Percentiles rank a stretch among this genome's conserved stretches.
These are phyloP conservation scores for Cephus pygmeus DNA, from an alignment of 2,888 invertebrate genomes.

Conservation along the genomic window DNA sequence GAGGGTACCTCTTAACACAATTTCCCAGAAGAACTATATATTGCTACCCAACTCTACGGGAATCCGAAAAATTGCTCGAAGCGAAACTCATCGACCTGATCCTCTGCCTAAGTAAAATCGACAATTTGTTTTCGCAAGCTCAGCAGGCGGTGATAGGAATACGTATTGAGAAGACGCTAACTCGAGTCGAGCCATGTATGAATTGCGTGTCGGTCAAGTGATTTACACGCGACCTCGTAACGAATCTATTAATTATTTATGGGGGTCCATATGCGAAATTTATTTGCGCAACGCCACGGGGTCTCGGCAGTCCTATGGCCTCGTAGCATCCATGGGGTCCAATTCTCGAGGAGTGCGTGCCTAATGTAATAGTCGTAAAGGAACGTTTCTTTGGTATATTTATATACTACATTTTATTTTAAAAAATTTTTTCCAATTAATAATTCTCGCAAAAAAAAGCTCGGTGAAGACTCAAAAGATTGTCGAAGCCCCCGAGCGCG, in stretches of 20 bases:
- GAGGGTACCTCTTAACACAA: neutral
- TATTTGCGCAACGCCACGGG: slow-evolving; percentile 52
- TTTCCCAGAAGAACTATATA: neutral
- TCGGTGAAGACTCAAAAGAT: neutral
- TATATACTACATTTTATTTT: neutral
- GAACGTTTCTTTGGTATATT: neutral
- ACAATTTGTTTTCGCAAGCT: slow-evolving; percentile 47
- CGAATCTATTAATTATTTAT: slow-evolving; percentile 63
- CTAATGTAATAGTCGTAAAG: slow-evolving; percentile 27
- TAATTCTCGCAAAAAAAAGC: neutral
- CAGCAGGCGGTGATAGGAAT: slow-evolving; percentile 42
- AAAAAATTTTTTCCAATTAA: neutral
- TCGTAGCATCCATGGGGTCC: slow-evolving; percentile 9
- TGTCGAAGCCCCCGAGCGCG: slow-evolving; percentile 12
- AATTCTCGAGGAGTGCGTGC: slow-evolving; percentile 23
- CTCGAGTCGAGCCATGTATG: slow-evolving; percentile 30
- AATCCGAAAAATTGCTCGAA: neutral
- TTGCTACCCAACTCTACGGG: neutral
- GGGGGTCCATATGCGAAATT: slow-evolving; percentile 47
- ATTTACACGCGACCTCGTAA: slow-evolving; percentile 57
- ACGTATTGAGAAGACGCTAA: slow-evolving; percentile 23
- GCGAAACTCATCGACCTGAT: slow-evolving; percentile 12
- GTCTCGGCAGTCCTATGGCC: slow-evolving; percentile 33
- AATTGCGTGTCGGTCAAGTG: slow-evolving; percentile 51
- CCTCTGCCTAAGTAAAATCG: slow-evolving; percentile 49